Evolutionary conservation across 1,140 invertebrate species (phyloP), one percentile per base, ranked within the genome.

Genomic region (Megathymus violae): DNA sequence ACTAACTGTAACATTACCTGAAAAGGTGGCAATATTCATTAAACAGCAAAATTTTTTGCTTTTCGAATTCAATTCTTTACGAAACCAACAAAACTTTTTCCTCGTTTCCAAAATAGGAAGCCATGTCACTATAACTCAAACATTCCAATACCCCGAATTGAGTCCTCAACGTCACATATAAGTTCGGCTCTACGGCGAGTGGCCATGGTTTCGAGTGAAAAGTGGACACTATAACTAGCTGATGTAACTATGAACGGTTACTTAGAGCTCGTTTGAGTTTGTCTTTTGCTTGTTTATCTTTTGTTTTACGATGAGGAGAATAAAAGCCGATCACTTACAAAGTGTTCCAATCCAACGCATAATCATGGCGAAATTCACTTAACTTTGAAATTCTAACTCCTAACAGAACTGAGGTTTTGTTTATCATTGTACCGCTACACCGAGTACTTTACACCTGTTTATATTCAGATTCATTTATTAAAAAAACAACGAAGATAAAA

Each of bases 91-190:
- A 11, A 58, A 58, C 41, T 58, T 58, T 58, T 5, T 58, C 41
- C 54, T 46, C 54, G 34, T 46, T 31, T 36, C 52, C 11, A 7
- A 31, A 41, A 58, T 46, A 58, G 41, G 16, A 58, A 46, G 25
- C 41, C 54, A 15, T 58, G 54, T 46, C 25, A n/a, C 41, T 16
- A 58, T 58, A 58, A 58, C 41, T 58, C 41, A 58, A 58, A 58
- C 54, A 58, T 59, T 44, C 52, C 52, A 58, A 58, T 58, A 56
- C 52, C 51, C 40, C 22, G 40, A 56, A 56, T 56, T 56, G 52
- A 56, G 52, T 56, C 44, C 52, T 56, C 52, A 43, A 44, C 40
- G 52, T 56, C 52, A 56, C 52, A 56, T 56, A 56, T 56, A 56
- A 56, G 38, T 56, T 56, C 52, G 43, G 52, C 31, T 56, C 40